Evolutionary conservation across 2,113 vertebrate genomes (phyloP).

Genomic region (Zosterops pallidus): DNA sequence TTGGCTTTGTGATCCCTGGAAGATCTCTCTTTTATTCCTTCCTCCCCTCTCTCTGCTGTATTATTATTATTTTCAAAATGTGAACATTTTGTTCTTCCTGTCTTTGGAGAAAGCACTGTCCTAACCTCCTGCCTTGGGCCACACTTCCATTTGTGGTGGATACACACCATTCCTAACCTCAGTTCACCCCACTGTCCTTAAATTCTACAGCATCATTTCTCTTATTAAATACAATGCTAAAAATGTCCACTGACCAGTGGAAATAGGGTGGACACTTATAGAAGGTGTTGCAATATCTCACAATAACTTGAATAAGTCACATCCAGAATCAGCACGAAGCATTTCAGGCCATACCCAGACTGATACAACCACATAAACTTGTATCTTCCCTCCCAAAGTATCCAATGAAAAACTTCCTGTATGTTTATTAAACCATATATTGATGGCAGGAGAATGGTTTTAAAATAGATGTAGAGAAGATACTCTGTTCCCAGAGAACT

Average conservation of each 20-base stretch:
- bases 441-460: neutral
- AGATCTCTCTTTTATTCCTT: constrained; percentile 15
- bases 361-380: neutral
- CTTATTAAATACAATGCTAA: neutral
- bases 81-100: neutral
- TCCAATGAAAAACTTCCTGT: neutral
- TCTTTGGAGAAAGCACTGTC: neutral
- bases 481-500: neutral
- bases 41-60: too few species aligned
- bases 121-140: neutral
- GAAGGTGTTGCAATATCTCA: neutral
- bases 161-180: neutral
- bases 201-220: neutral
- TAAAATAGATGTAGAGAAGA: neutral
- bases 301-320: neutral
- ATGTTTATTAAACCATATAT: neutral
- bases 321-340: neutral
- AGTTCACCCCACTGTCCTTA: neutral
- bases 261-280: neutral
- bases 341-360: neutral
- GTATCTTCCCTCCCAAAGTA: neutral
- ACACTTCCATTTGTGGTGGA: neutral
- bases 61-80: neutral
- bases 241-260: neutral
- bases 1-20: neutral